Evolutionary conservation across 1,140 invertebrate species (phyloP).

Genomic region (Halyomorpha halys): DNA sequence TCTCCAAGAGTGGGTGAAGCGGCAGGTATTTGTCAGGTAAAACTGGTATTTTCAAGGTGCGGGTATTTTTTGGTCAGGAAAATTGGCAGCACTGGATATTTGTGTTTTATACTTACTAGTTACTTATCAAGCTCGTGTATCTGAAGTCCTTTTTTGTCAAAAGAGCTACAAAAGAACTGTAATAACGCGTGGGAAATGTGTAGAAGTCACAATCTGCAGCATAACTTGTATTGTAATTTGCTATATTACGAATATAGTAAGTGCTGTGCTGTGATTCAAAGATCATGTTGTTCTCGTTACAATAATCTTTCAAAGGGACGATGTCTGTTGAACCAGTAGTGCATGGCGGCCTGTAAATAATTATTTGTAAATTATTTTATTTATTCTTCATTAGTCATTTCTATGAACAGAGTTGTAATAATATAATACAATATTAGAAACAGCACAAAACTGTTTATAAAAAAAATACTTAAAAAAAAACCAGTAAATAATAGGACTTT

Average conservation of each 20-base stretch:
- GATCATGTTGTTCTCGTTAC: background rate
- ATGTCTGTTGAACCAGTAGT: background rate
- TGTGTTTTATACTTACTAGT: background rate
- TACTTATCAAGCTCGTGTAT: background rate
- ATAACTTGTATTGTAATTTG: background rate
- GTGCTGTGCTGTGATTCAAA: background rate
- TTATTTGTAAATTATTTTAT: no score
- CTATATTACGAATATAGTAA: background rate
- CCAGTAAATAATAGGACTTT: no score
- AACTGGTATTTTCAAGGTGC: no score
- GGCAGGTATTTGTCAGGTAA: no score
- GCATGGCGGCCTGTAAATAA: background rate
- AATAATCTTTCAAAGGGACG: background rate
- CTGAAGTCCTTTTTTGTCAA: background rate
- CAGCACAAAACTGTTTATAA: no score
- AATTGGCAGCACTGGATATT: no score
- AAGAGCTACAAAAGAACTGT: background rate
- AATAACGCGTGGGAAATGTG: background rate
- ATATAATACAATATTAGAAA: no score
- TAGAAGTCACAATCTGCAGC: background rate
- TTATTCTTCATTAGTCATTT: no score
- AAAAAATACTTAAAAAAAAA: no score
- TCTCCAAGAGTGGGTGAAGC: no score
- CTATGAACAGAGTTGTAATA: no score
- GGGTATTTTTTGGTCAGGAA: no score